phyloP scores from a whole-genome alignment of 2,797 vertebrate species.

The Chromis chromis region DNA sequence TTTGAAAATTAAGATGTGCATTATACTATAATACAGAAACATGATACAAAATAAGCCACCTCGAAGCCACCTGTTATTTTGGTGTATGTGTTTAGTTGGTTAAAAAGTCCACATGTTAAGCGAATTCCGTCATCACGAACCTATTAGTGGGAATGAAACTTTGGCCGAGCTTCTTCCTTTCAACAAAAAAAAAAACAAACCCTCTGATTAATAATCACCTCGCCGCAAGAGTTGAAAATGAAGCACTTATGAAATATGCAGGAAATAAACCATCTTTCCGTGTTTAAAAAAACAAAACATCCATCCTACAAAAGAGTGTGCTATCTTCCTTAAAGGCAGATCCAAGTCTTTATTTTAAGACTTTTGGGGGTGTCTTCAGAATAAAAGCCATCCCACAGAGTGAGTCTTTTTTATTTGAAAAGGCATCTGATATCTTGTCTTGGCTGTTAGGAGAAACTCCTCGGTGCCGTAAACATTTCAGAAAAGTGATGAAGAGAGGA shows the following conservation, averaged over 20 bases:
- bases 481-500: conserved; percentile 51
- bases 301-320: conserved; percentile 79
- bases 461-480: conserved; percentile 74
- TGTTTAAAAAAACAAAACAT: conserved; percentile 47
- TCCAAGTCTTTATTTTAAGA: conserved; percentile 76
- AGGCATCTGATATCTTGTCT: conserved; percentile 75
- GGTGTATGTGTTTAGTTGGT: conserved; percentile 49
- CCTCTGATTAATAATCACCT: conserved; percentile 56
- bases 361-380: conserved; percentile 63
- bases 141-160: conserved; percentile 61
- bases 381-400: conserved; percentile 52
- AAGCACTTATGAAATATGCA: conserved; percentile 71
- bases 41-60: conserved; percentile 67
- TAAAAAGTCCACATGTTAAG: conserved; percentile 53
- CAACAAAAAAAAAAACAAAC: conserved; percentile 48
- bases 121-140: conserved; percentile 20
- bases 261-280: conserved; percentile 69
- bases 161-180: conserved; percentile 84
- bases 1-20: conserved; percentile 71
- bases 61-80: conserved; percentile 55
- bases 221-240: conserved; percentile 63
- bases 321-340: conserved; percentile 81
- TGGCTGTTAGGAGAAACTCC: conserved; percentile 67
- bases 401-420: conserved; percentile 58
- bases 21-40: conserved; percentile 78